Base-by-base conservation (phyloP, 2,797 vertebrate genomes). In the Syngnathus acus region DNA sequence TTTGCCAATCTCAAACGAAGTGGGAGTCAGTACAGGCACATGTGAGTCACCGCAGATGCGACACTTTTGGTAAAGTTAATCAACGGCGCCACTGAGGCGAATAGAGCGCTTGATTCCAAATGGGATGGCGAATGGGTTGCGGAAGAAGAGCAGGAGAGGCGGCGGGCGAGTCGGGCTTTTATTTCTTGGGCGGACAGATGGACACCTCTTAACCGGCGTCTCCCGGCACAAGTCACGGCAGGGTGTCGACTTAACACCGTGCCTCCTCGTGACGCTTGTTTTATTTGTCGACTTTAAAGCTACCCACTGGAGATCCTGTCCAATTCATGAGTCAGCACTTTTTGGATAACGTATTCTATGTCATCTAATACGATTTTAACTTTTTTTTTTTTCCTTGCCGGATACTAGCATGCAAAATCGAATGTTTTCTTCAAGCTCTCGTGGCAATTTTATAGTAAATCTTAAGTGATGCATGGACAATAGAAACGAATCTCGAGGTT, bases 181-280 rank as follows among this genome's bases (percentile, higher is more conserved):
- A 23, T 62, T 67, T 71, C 79, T 50, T 68, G 60, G 72, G 80
- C 71, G 73, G 82, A 81, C 79, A 84, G 84, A 86, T 86, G 83
- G 83, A 79, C 72, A 65, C 77, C 71, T 72, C 72, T 81, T 83
- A 82, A 82, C 79, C 64, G 77, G 73, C 37, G 67, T 77, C 75
- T 61, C 23, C 57, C 71, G 78, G 75, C 71, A 67, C 43, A 45
- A 63, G 68, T 47, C 58, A 65, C 78, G 70, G 78, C 77, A 70
- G 66, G 75, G 59, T 57, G 21, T 59, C 54, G 73, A 78, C 83
- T 82, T 81, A 68, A 77, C 74, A 73, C 82, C 80, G 59, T 63
- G 68, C 70, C 73, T 67, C 73, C 54, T 71, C 21, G 76, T 39
- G 37, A 9, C 19, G 4, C 57, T 40, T 17, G 16, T 42, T 21